Percentiles rank a stretch among this genome's conserved stretches.
Conservation (phyloP, 1,140 invertebrate species). For the Trichonephila clavipes region DNA sequence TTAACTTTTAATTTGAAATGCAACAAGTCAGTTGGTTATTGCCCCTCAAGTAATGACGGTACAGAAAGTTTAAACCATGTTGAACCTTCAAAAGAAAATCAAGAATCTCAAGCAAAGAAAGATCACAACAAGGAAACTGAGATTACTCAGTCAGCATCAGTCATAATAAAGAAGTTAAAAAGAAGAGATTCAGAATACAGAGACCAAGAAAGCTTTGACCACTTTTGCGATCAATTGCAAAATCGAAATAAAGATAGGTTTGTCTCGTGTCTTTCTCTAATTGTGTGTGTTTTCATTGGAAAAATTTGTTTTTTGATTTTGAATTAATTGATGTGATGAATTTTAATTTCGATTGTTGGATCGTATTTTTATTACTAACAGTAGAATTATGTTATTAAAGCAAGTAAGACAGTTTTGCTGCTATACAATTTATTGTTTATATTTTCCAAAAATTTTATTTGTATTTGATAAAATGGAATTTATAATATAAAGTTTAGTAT, state of each 20-base stretch:
- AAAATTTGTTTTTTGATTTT: too few species aligned
- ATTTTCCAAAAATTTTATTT: too few species aligned
- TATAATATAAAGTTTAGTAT: too few species aligned
- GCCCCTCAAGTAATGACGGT: not conserved
- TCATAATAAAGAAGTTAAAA: conserved; percentile 10
- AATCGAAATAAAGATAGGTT: conserved; percentile 59
- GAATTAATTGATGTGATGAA: too few species aligned
- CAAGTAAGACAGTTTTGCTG: too few species aligned
- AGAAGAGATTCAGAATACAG: conserved; percentile 59
- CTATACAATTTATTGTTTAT: too few species aligned
- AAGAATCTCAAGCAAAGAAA: not conserved
- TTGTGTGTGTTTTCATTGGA: too few species aligned
- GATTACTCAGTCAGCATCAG: not conserved
- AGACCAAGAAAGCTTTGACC: conserved; percentile 51
- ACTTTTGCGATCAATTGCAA: conserved; percentile 49
- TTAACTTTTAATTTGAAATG: conserved; percentile 78
- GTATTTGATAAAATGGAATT: too few species aligned
- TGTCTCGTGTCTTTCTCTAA: not conserved
- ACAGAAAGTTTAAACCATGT: not conserved
- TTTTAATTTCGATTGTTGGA: not conserved
- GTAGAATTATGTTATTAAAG: too few species aligned
- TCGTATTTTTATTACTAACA: too few species aligned
- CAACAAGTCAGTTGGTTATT: conserved; percentile 40
- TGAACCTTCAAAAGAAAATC: not conserved
- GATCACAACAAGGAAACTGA: not conserved